A percentile compares a stretch with the other conserved stretches of the same genome.
phyloP scores from a whole-genome alignment of 1,140 invertebrate species.

The Phenacoccus solenopsis region DNA sequence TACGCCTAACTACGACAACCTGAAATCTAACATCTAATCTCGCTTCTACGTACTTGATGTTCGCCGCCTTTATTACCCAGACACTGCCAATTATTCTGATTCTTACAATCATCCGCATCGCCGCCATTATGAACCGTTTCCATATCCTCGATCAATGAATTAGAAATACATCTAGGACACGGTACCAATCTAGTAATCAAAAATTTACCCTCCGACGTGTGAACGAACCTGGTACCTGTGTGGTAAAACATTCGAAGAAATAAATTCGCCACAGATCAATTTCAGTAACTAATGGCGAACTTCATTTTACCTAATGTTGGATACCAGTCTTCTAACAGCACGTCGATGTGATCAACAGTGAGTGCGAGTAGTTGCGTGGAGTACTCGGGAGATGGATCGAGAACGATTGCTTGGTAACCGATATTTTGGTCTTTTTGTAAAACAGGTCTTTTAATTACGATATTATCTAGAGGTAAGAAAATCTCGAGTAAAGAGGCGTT shows the following conservation, averaged over 20 bases:
- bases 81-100: background rate
- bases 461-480: constrained; percentile 61
- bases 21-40: too few relatives aligned
- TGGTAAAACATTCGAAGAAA: constrained; percentile 53
- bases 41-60: background rate
- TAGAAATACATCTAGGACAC: constrained; percentile 66
- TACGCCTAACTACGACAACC: too few relatives aligned
- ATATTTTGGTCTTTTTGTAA: constrained; percentile 37
- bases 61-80: background rate
- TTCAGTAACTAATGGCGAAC: background rate
- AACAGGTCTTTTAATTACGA: constrained; percentile 53
- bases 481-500: constrained; percentile 79
- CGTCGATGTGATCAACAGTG: constrained; percentile 93
- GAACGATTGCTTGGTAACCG: constrained; percentile 52
- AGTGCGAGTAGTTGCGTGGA: constrained; percentile 76
- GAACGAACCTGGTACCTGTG: constrained; percentile 90
- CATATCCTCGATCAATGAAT: constrained; percentile 21
- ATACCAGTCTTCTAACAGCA: constrained; percentile 96
- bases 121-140: constrained; percentile 19
- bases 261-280: background rate
- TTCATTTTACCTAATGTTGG: constrained; percentile 55
- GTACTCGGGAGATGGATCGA: constrained; percentile 60
- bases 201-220: constrained; percentile 91
- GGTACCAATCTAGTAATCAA: constrained; percentile 89
- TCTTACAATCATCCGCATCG: constrained; percentile 11